Base-by-base conservation (phyloP, 1,140 invertebrate genomes). In the Orius laevigatus region DNA sequence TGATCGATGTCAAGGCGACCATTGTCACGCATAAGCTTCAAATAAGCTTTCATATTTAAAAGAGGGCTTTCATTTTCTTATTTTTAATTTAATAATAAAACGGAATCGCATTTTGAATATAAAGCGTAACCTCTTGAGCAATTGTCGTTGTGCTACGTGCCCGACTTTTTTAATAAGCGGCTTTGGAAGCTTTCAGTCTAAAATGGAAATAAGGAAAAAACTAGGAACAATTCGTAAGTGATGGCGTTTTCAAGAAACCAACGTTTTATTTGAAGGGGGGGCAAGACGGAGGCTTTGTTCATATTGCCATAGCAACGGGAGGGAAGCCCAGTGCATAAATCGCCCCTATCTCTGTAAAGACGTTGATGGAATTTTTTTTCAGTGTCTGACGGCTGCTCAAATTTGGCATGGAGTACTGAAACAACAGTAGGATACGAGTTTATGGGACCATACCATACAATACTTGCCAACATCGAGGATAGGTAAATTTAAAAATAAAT, bases 391-490 rank as follows among this genome's bases (percentile, higher is more conserved):
- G 48, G 51, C 4, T 60, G 59, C 47, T 41, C 40, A 32, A 51
- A 54, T 42, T 60, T 57, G 54, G 60, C 60, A 0, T 70, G 68
- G 68, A 59, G 63, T 6, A 59, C 66, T 19, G 66, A 70, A 46
- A 49, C 63, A 3, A 62, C 62, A 2, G 58, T 63, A 19, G 62
- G 66, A 6, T 62, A 60, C 33, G 65, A 68, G 51, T 53, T 70
- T 6, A 54, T 58, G 1, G 68, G 67, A 11, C 63, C 60, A 47
- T 64, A 67, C 41, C 56, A 62, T 44, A 46, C 56, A 2, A 55
- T 62, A 0, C 46, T 67, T 0, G 47, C 55, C 2, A 60, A 60
- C 25, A 57, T 69, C 4, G 48, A 48, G 9, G 58, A 56, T 36
- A 57, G 62, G 39, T 52, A 60, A 35, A 25, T 25, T 25, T 4